Evolutionary conservation across 2,113 vertebrate genomes (phyloP).

Genomic region (Hypanus sabinus): DNA sequence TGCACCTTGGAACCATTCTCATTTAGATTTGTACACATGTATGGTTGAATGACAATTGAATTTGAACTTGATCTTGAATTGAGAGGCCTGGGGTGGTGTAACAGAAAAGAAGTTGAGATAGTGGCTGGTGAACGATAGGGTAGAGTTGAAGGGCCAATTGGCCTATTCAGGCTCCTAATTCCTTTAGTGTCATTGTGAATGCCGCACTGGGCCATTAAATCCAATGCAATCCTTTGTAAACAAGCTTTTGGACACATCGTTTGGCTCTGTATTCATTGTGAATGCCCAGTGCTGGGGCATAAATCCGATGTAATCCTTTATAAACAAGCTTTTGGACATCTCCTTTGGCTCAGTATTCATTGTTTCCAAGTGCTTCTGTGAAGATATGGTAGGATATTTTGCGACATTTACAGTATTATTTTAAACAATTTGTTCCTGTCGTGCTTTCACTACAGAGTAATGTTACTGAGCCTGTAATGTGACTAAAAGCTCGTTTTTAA

Average conservation of each 20-base stretch:
- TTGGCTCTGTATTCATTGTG: neutral
- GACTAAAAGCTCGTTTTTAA: neutral
- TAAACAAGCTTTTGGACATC: neutral
- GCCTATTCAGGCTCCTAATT: too few species aligned
- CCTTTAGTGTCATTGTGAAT: too few species aligned
- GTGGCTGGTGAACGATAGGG: too few species aligned
- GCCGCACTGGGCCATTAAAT: neutral
- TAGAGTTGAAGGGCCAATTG: too few species aligned
- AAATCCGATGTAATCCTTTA: neutral
- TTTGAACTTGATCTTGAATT: too few species aligned
- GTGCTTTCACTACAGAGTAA: too few species aligned
- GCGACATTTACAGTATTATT: neutral
- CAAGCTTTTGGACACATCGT: neutral
- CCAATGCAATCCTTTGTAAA: neutral
- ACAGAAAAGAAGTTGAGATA: too few species aligned
- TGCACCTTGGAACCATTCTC: too few species aligned
- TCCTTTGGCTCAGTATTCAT: neutral
- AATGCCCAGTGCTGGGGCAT: neutral
- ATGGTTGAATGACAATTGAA: too few species aligned
- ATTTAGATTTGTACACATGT: too few species aligned
- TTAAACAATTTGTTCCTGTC: neutral
- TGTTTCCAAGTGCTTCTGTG: neutral
- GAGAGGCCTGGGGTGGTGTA: too few species aligned
- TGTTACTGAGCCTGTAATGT: neutral
- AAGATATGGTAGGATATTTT: neutral